Evolutionary conservation across 2,113 vertebrate species (phyloP).

Genomic region (Dryoscopus gambensis): DNA sequence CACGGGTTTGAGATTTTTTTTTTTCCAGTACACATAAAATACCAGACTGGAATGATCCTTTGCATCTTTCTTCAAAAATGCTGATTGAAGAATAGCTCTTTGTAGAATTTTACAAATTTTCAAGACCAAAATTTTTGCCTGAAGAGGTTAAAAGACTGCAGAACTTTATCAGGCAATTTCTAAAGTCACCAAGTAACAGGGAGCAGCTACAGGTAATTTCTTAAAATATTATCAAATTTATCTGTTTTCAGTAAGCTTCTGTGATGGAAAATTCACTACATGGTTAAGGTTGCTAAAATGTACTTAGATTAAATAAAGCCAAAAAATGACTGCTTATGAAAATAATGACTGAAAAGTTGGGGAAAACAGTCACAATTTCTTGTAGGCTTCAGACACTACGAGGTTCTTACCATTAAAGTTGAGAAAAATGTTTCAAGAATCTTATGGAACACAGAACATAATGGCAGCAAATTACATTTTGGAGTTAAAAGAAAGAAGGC

Average conservation of each 20-base stretch:
- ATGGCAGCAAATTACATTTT: constrained; percentile 52
- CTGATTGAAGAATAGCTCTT: background rate
- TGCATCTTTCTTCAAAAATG: background rate
- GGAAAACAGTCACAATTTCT: background rate
- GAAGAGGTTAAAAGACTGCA: background rate
- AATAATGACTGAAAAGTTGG: background rate
- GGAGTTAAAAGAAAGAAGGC: constrained; percentile 31
- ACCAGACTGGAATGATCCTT: background rate
- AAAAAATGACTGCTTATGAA: background rate
- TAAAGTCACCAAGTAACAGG: background rate
- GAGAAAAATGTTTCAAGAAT: constrained; percentile 36
- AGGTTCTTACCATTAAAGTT: constrained; percentile 6
- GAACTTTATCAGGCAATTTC: background rate
- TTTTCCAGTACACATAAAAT: background rate
- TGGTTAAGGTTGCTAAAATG: background rate
- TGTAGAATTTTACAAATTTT: background rate
- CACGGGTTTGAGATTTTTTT: background rate
- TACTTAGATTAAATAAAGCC: background rate
- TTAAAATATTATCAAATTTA: background rate
- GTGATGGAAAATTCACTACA: background rate
- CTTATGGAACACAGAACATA: constrained; percentile 17
- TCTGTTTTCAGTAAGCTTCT: background rate
- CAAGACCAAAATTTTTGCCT: background rate
- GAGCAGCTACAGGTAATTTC: background rate
- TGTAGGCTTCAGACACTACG: background rate